Evolutionary conservation across 1,140 invertebrate species (phyloP), one percentile per base, ranked within the genome.

Genomic region (Papilio dardanus): DNA sequence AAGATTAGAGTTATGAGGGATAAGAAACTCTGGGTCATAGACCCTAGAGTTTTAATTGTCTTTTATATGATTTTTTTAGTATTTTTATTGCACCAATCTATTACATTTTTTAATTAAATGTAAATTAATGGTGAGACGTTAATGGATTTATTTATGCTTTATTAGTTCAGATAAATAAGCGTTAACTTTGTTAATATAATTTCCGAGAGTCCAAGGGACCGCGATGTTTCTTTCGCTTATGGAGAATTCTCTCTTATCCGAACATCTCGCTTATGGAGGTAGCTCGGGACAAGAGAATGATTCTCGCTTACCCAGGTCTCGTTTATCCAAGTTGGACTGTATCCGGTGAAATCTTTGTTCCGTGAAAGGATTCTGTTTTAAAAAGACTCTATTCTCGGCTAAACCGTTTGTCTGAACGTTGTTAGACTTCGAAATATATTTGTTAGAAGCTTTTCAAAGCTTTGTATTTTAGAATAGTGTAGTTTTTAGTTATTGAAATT

Each of bases 351-450:
- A 28, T 62, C 54, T 62, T 62, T 62, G 54, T 62, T 62, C 54
- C 54, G 54, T 62, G 5, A 62, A 62, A 62, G 54, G 54, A 28
- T 24, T 24, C 28, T 62, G 54, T 62, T 62, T 28, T 62, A 30
- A 62, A 62, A 62, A 62, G 21, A 24, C 14, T 24, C 21, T 21
- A 21, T 7, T 24, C 54, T 28, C 54, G 21, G 21, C 21, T 62
- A 24, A 8, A 28, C 12, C 54, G 21, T 62, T 62, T 62, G 54
- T 62, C 24, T 28, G 12, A 62, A 62, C 54, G 54, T 62, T 5
- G 54, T 30, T 62, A 62, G 21, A 62, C 54, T 28, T 62, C 30
- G 54, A 62, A 62, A 62, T 62, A 62, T 28, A 62, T 62, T 62
- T 62, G 54, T 62, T 30, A 62, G 54, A 28, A 62, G 54, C 54